Base-by-base conservation (phyloP, 1,140 invertebrate genomes). In the Delia radicum region DNA sequence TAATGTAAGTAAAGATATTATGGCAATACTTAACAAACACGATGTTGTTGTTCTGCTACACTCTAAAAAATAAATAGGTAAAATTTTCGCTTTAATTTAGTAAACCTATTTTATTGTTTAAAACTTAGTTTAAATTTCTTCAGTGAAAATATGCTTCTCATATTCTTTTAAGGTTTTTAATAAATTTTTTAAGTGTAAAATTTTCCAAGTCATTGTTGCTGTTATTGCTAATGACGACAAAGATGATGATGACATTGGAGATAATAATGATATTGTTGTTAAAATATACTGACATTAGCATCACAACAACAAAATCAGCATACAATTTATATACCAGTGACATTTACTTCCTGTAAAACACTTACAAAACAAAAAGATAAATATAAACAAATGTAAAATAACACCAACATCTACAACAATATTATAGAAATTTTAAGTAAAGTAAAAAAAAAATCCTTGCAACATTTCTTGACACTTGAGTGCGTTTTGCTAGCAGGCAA, bases 401-500 rank as follows among this genome's bases (percentile, higher is more conserved):
- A 33, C 29, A 69, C 3, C 48, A 55, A 18, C 8, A 55, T 55
- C 24, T 21, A 18, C 48, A 55, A 55, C 48, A 55, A 55, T 18
- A 55, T n/a, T n/a, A 55, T 55, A 55, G 48, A 55, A 24, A 55
- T 55, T 55, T 69, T 24, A 69, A 33, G 65, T 18, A 69, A 63
- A 63, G 4, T 15, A 69, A 37, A 69, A 12, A 69, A 69, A 69
- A 67, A 69, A 69, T 69, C 65, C 10, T 55, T 55, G 46, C 46
- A 55, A 21, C 24, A 69, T 31, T 18, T 28, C 65, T 37, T 69
- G 65, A 69, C 65, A 69, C 65, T 69, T 24, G 65, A 69, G 65
- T 69, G 65, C 65, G 65, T 69, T 69, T 69, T 33, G 65, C 65
- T 33, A 69, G 18, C 29, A 69, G 65, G 65, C 65, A 69, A 69